Conservation (phyloP, 2,797 vertebrate species). For the Fistularia commersonii region DNA sequence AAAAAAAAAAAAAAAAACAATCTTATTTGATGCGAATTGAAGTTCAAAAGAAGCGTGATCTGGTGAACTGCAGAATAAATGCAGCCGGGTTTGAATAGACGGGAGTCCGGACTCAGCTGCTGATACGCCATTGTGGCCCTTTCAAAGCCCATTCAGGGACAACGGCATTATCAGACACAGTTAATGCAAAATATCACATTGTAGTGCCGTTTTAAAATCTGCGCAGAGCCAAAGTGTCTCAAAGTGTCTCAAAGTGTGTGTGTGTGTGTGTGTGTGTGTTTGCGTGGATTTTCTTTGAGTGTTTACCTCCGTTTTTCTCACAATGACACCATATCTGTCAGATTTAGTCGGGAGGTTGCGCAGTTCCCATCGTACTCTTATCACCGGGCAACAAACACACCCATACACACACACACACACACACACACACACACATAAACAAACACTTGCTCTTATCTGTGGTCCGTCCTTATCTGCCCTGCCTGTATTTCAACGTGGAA, state of each 20-base stretch:
- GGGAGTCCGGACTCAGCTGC: constrained; percentile 21
- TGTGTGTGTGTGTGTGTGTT: constrained; percentile 6
- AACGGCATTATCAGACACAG: constrained; percentile 31
- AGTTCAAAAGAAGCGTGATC: constrained; percentile 44
- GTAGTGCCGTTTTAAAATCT: constrained; percentile 36
- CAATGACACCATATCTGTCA: constrained; percentile 51
- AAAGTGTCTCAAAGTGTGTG: no score
- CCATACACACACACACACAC: constrained; percentile 5
- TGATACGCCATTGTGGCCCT: constrained; percentile 16
- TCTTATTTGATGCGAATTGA: constrained; percentile 3
- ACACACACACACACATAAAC: constrained; percentile 5
- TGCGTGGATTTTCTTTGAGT: constrained; percentile 5
- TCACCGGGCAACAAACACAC: constrained; percentile 44
- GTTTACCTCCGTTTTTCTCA: constrained; percentile 31
- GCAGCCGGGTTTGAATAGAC: constrained; percentile 32
- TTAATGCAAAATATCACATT: constrained; percentile 46
- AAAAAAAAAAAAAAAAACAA: constrained; percentile 37
- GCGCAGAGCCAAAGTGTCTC: constrained; percentile 29
- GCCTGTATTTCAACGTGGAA: constrained; percentile 46
- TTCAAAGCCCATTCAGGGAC: constrained; percentile 37
- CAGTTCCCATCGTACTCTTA: constrained; percentile 66
- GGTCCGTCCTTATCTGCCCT: constrained; percentile 41
- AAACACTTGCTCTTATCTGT: constrained; percentile 31
- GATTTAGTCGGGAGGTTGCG: constrained; percentile 57
- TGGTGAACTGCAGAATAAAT: constrained; percentile 9